Base-by-base conservation (phyloP, 2,888 invertebrate genomes). In the Synanthedon andrenaeformis region DNA sequence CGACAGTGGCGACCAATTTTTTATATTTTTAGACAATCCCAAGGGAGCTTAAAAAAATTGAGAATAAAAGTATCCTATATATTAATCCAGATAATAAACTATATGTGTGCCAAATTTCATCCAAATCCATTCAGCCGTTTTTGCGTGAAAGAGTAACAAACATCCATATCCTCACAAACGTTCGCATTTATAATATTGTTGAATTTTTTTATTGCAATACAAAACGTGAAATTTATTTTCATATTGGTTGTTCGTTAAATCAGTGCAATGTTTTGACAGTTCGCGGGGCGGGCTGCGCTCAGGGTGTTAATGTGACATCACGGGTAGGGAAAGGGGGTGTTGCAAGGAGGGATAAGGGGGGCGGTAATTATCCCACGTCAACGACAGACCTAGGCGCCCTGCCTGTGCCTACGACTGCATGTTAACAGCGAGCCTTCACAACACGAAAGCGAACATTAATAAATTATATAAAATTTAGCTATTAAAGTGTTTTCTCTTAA, bases 291-390 rank as follows among this genome's bases (percentile, higher is more conserved):
- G 64, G 60, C 61, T 58, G 67, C 69, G 72, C 78, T 73, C 66
- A 74, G 79, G 83, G 83, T 82, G 86, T 79, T 86, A 86, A 86
- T 86, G 79, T 85, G 82, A 83, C 86, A 85, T 85, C 83, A 82
- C 79, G 55, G 66, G 61, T 59, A 56, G 55, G 60, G 61, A 53
- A 59, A 58, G 60, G 53, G 52, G 61, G 55, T 59, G 53, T 57
- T 17, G 53, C 42, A 23, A 23, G 23, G 23, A 23, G 23, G 23
- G 23, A 5, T 4, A 23, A 58, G 53, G 67, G 66, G 70, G 68
- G 64, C 70, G 77, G 82, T 86, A 87, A 87, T 87, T 87, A 87
- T 83, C 80, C 79, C 83, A 79, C 79, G 86, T 87, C 86, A 87
- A 60, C 65, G 66, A 70, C 86, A 87, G 85, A 72, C 85, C 82